Percentiles rank a stretch among this genome's conserved stretches.
phyloP scores from a whole-genome alignment of 2,888 invertebrate species.

The Microplitis deprimator region DNA sequence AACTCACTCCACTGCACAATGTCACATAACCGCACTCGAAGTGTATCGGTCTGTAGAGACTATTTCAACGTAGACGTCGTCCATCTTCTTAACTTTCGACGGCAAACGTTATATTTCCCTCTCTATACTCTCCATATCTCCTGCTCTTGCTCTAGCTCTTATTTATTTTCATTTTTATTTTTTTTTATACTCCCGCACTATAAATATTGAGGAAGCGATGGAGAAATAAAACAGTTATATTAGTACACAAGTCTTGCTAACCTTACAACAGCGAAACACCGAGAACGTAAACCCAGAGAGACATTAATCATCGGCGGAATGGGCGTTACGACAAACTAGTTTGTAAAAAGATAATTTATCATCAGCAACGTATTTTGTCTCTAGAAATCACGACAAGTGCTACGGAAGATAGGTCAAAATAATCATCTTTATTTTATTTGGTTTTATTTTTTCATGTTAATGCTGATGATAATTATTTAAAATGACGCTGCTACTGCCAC shows the following conservation, averaged over 20 bases:
- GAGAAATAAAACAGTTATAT: conserved; percentile 13
- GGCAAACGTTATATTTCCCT: conserved; percentile 30
- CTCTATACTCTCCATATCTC: neutral
- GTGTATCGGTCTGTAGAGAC: conserved; percentile 55
- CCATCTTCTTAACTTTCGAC: conserved; percentile 30
- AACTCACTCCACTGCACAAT: conserved; percentile 49
- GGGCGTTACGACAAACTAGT: conserved; percentile 10
- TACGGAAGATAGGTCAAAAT: too few species aligned
- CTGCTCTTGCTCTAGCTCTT: neutral
- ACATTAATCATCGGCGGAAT: conserved; percentile 15
- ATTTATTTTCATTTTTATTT: neutral
- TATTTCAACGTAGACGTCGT: conserved; percentile 28
- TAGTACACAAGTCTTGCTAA: conserved; percentile 13
- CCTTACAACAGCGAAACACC: neutral
- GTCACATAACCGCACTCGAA: conserved; percentile 58
- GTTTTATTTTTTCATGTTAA: too few species aligned
- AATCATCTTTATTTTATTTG: too few species aligned
- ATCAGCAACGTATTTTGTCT: neutral
- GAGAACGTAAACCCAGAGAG: neutral
- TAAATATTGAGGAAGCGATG: neutral
- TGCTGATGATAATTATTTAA: too few species aligned
- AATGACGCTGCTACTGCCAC: neutral
- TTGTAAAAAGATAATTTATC: conserved; percentile 22
- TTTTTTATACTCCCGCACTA: neutral
- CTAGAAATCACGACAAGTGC: conserved; percentile 2